Percentiles rank a stretch among this genome's conserved stretches.
Evolutionary conservation across 2,797 vertebrate genomes (phyloP).

Genomic region (Pipistrellus pygmaeus): DNA sequence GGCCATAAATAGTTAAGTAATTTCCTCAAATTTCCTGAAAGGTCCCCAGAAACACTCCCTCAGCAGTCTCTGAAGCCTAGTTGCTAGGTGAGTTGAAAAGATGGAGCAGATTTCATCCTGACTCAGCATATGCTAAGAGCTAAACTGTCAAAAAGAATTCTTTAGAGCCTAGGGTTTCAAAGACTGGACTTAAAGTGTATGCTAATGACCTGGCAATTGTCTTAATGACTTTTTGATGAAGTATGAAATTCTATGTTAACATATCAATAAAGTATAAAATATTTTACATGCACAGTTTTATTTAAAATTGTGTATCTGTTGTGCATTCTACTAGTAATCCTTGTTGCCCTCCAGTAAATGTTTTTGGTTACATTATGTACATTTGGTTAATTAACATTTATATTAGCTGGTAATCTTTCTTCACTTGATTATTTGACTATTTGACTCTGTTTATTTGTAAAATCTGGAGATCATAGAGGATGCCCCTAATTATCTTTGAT

Average conservation of each 20-base stretch:
- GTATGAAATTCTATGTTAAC: conserved; percentile 63
- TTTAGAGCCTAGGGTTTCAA: conserved; percentile 47
- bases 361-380: conserved; percentile 24
- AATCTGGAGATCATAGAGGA: neutral
- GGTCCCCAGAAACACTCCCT: neutral
- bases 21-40: conserved; percentile 30
- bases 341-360: neutral
- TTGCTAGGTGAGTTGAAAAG: conserved; percentile 21
- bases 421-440: neutral
- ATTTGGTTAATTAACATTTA: neutral
- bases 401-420: neutral
- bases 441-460: conserved; percentile 8
- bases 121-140: conserved; percentile 58
- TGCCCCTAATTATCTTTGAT: neutral
- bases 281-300: conserved; percentile 50
- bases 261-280: conserved; percentile 65
- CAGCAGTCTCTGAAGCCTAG: neutral
- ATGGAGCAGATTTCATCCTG: conserved; percentile 38
- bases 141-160: conserved; percentile 51
- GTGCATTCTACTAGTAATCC: neutral
- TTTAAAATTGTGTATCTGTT: neutral
- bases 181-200: neutral
- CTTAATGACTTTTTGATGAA: conserved; percentile 66
- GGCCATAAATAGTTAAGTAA: conserved; percentile 18
- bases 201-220: conserved; percentile 64